Base-by-base conservation (phyloP, 2,113 vertebrate species). In the Chitala chitala region DNA sequence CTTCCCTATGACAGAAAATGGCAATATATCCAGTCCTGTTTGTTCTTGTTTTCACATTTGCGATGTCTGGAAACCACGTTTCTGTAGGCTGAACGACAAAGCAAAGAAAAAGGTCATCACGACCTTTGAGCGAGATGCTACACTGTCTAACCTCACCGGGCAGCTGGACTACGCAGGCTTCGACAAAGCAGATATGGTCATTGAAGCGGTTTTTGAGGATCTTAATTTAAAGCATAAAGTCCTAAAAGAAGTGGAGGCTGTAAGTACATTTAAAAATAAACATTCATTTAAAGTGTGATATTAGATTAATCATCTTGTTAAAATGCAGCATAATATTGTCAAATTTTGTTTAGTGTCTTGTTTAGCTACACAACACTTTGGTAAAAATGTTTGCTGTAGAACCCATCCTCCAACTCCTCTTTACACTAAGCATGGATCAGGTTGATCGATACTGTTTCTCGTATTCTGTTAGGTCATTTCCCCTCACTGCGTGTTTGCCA, bases 171-270 rank as follows among this genome's bases (percentile, higher is more conserved):
- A 98, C 84, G 84, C 80, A 20, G 90, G 90, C 74, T 98, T 99
- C 72, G 88, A 94, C 46, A 93, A 93, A 59, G 90, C 88, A 0
- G 96, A 99, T 86, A 98, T 99, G 93, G 92, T 99, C 71, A 98
- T 99, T 0, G 97, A 99, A 84, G 97, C 97, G 0, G 97, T 99
- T 70, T 99, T 99, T 3, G 97, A 99, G 80, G 96, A 99, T 83
- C 82, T 98, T 5, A 85, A 70, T 42, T 79, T 99, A 82, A 99
- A 99, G 72, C 96, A 98, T 78, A 90, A 87, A 75, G 97, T 99
- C 73, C 75, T 99, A 40, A 95, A 94, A 86, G 94, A 99, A 77
- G 89, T 98, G 69, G 97, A 99, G 78, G 92, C 92, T 0, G 97
- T 98, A 85, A 94, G 95, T 94, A 59, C n/a, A n/a, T n/a, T n/a